phyloP scores from a whole-genome alignment of 1,140 invertebrate species.

The Diorhabda sublineata region DNA sequence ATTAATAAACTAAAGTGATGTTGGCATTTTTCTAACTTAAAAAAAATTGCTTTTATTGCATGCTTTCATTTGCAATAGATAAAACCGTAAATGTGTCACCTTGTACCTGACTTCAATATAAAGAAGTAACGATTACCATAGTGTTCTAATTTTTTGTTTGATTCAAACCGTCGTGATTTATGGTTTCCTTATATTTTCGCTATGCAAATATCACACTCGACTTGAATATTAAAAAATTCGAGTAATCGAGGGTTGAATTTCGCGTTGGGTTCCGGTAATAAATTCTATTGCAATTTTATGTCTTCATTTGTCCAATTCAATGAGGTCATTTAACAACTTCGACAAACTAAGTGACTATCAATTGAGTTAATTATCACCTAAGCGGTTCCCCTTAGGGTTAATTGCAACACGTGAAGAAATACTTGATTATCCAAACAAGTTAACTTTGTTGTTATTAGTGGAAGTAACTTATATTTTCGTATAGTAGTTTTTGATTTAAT shows the following conservation, averaged over 20 bases:
- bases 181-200: neutral
- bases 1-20: too few relatives aligned
- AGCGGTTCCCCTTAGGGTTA: neutral
- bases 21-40: too few relatives aligned
- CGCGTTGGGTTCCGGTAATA: neutral
- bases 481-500: neutral
- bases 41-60: neutral
- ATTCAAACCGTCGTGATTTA: neutral
- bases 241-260: neutral
- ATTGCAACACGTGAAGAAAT: neutral
- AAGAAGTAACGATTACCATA: neutral
- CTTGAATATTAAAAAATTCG: slow-evolving; percentile 1
- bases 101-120: neutral
- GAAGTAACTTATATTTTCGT: neutral
- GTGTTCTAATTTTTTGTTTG: neutral
- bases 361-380: neutral
- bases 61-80: neutral
- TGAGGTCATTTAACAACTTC: neutral
- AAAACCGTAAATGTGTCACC: neutral
- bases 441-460: too few relatives aligned
- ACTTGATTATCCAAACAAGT: neutral
- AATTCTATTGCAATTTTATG: neutral
- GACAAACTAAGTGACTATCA: neutral
- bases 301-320: neutral
- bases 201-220: neutral